phyloP scores from a whole-genome alignment of 1,140 invertebrate genomes.

The Battus philenor region DNA sequence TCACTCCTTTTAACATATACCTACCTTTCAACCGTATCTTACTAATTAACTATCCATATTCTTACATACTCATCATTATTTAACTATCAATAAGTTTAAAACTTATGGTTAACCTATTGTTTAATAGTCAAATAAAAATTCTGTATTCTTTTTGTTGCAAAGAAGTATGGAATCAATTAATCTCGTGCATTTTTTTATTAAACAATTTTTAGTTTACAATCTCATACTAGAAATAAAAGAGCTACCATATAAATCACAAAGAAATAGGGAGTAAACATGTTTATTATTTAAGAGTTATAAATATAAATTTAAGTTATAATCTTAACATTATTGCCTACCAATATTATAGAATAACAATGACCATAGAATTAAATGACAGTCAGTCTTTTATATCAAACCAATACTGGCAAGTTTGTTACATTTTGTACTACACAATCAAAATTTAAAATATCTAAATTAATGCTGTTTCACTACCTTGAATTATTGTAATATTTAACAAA shows the following conservation, averaged over 20 bases:
- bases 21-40: slow-evolving; percentile 17
- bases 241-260: slow-evolving; percentile 29
- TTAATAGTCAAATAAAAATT: slow-evolving; percentile 20
- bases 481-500: slow-evolving; percentile 30
- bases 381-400: slow-evolving; percentile 74
- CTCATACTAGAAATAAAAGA: slow-evolving; percentile 16
- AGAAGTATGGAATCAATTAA: no score
- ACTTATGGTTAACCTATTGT: slow-evolving; percentile 39
- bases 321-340: slow-evolving; percentile 30
- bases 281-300: background rate
- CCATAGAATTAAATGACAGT: slow-evolving; percentile 65
- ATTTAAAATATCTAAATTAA: slow-evolving; percentile 46
- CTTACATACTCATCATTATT: slow-evolving; percentile 22
- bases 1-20: slow-evolving; percentile 24
- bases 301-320: slow-evolving; percentile 15
- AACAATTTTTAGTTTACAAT: no score
- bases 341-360: slow-evolving; percentile 56
- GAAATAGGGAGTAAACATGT: slow-evolving; percentile 6
- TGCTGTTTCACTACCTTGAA: slow-evolving; percentile 50
- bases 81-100: no score
- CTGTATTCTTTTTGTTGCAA: no score
- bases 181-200: no score
- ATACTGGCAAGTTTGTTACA: slow-evolving; percentile 74
- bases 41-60: slow-evolving; percentile 13
- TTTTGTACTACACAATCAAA: slow-evolving; percentile 72